Base-by-base conservation (phyloP, 2,888 invertebrate genomes). In the Stictocephala bisonia region DNA sequence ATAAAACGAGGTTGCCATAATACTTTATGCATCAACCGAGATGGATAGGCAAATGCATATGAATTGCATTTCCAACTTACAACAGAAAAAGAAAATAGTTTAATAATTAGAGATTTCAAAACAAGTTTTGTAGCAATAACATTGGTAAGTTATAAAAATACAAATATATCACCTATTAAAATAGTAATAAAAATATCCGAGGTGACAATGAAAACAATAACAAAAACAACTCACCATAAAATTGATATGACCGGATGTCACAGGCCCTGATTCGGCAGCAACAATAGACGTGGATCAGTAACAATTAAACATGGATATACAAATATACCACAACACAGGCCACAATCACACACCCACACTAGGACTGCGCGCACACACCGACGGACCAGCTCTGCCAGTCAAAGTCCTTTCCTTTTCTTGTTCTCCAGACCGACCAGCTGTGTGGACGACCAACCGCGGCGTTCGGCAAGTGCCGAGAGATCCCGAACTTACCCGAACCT, bases 291-390 rank as follows among this genome's bases (percentile, higher is more conserved):
- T 2, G 56, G 4, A 29, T 56, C 31, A 56, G 7, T 29, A 1
- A 2, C 15, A 15, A 56, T 56, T 29, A 31, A 56, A 56, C 56
- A 56, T 56, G 9, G 18, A 56, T 56, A 31, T 29, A 2, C 31
- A 26, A 56, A 2, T 1, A 20, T 56, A 56, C 24, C 56, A 31
- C 24, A 44, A 20, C 56, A 56, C 56, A 56, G 27, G 31, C 27
- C 56, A 56, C 56, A 27, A 56, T 15, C 56, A 56, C 68, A 51
- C 68, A 68, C 68, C 68, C 67, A 67, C 67, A 68, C 68, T 31
- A 67, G 27, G 51, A 35, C 67, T 31, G 15, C 18, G 51, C 68
- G 68, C 68, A 35, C 68, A 29, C 68, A 29, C 50, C 15, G 35
- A 35, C 68, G 4, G 40, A 68, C 68, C 27, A 51, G 51, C 68